Evolutionary conservation across 2,797 vertebrate species (phyloP).

Genomic region (Chromobotia macracanthus): DNA sequence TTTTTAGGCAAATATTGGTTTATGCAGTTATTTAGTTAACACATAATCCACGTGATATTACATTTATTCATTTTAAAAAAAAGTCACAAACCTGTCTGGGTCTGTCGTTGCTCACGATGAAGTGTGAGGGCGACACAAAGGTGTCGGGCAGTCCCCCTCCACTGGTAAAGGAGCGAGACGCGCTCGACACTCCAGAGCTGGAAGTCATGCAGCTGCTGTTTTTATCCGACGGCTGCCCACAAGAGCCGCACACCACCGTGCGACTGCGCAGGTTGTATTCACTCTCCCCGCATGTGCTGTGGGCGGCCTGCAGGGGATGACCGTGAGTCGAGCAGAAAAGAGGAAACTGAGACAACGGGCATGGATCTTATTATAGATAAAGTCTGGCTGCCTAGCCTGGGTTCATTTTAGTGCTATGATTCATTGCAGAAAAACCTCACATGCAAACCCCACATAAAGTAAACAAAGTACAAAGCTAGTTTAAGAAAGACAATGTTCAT

Average conservation of each 20-base stretch:
- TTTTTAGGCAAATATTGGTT: no score
- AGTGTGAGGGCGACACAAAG: constrained; percentile 80
- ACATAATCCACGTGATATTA: no score
- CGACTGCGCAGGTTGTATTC: constrained; percentile 97
- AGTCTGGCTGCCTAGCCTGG: background rate
- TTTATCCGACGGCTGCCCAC: constrained; percentile 86
- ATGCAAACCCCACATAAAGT: constrained; percentile 13
- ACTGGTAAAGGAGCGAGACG: constrained; percentile 80
- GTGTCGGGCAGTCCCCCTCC: constrained; percentile 80
- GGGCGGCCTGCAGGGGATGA: constrained; percentile 74
- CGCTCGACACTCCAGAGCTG: constrained; percentile 75
- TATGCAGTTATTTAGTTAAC: background rate
- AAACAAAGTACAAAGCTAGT: background rate
- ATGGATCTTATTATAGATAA: constrained; percentile 3
- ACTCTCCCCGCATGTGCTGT: constrained; percentile 83
- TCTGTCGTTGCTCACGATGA: constrained; percentile 82
- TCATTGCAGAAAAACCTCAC: constrained; percentile 13
- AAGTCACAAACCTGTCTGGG: constrained; percentile 81
- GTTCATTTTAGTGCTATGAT: constrained; percentile 23
- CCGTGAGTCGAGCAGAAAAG: constrained; percentile 39
- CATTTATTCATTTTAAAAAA: no score
- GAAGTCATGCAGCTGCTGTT: constrained; percentile 50
- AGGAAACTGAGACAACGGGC: background rate
- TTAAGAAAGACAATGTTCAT: no score
- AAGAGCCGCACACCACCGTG: constrained; percentile 88